Conservation (phyloP, 2,888 invertebrate genomes). For the Drosophila meridiana region DNA sequence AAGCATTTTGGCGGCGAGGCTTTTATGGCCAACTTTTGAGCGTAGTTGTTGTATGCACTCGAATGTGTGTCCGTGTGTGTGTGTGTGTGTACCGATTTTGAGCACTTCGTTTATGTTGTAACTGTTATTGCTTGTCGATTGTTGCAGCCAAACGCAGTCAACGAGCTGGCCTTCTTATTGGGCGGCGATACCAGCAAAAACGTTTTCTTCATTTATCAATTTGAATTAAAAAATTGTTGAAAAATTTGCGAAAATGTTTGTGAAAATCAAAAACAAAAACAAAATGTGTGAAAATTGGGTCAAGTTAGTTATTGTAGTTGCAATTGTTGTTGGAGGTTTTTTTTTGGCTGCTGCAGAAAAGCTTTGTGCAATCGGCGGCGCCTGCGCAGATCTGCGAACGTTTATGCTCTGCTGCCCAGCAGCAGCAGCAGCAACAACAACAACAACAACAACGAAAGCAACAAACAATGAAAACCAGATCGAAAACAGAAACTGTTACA, state of each 20-base stretch:
- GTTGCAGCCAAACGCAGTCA: conserved; percentile 35
- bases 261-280: not conserved
- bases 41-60: conserved; percentile 26
- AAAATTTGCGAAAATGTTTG: conserved; percentile 38
- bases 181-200: conserved; percentile 42
- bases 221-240: conserved; percentile 10
- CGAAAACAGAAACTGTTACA: conserved; percentile 69
- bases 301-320: conserved; percentile 16
- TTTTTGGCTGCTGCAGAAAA: conserved; percentile 30
- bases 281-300: conserved; percentile 58
- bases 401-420: conserved; percentile 60
- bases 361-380: conserved; percentile 70
- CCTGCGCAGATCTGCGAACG: conserved; percentile 51
- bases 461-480: conserved; percentile 53
- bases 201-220: conserved; percentile 47
- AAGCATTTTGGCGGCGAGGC: conserved; percentile 79
- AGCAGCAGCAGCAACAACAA: conserved; percentile 26
- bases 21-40: conserved; percentile 49
- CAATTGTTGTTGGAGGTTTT: conserved; percentile 6
- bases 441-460: conserved; percentile 17
- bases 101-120: conserved; percentile 37
- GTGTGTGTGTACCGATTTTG: conserved; percentile 6
- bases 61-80: not conserved
- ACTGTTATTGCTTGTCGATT: conserved; percentile 41
- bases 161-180: conserved; percentile 33